Conservation (phyloP, 2,113 vertebrate genomes). For the Pleuronectes platessa region DNA sequence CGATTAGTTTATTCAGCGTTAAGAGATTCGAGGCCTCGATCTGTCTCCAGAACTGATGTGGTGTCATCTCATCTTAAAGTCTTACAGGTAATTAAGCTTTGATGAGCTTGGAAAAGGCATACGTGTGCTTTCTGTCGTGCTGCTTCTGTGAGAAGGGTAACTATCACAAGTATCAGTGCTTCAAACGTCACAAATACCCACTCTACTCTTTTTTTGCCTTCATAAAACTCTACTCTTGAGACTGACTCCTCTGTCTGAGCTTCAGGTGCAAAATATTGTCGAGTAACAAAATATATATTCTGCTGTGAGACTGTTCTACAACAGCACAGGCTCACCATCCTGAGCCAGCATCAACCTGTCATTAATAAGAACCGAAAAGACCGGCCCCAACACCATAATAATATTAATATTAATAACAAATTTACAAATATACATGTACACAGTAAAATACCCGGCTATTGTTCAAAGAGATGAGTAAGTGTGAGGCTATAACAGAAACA, state of each 20-base stretch:
- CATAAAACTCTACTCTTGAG: constrained; percentile 17
- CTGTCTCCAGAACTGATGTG: constrained; percentile 12
- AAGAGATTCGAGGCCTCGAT: neutral
- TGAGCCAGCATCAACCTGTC: constrained; percentile 6
- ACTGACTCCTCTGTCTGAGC: constrained; percentile 22
- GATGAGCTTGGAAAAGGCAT: constrained; percentile 17
- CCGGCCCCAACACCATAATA: constrained; percentile 55
- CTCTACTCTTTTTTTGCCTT: neutral
- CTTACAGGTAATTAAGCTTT: constrained; percentile 1
- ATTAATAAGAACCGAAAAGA: constrained; percentile 36
- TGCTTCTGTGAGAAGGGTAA: neutral
- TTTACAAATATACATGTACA: constrained; percentile 75
- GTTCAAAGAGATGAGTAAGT: constrained; percentile 62
- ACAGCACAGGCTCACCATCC: constrained; percentile 33
- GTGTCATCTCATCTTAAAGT: constrained; percentile 16
- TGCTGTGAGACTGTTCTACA: constrained; percentile 10
- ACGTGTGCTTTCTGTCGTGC: neutral
- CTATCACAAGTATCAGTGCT: neutral
- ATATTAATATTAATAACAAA: constrained; percentile 70
- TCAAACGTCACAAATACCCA: neutral
- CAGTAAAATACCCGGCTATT: constrained; percentile 70
- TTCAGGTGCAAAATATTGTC: constrained; percentile 42
- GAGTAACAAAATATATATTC: constrained; percentile 23
- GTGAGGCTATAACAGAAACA: constrained; percentile 48
- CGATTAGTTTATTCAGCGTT: constrained; percentile 11